Conservation (phyloP, 2,113 vertebrate genomes). For the Leucopsar rothschildi region DNA sequence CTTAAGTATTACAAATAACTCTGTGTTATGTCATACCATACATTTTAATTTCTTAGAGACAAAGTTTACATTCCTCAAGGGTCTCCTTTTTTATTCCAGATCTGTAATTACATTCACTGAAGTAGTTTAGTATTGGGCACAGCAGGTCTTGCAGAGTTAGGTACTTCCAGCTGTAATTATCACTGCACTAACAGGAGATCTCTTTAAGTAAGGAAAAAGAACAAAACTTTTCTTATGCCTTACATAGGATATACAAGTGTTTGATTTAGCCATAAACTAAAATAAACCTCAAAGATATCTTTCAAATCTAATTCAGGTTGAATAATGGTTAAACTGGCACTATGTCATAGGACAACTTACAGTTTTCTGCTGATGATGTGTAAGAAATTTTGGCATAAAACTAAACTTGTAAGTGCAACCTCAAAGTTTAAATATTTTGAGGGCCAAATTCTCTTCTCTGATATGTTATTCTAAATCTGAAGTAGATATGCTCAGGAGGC, state of each 20-base stretch:
- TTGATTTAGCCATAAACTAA: not conserved
- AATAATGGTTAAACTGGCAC: not conserved
- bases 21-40: not conserved
- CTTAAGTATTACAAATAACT: not conserved
- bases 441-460: not conserved
- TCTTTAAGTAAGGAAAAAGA: not conserved
- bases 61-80: not conserved
- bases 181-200: not conserved
- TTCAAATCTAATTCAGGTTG: not conserved
- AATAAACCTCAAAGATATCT: not conserved
- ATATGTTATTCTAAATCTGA: conserved; percentile 28
- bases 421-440: not conserved
- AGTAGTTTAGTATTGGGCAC: not conserved
- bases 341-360: not conserved
- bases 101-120: not conserved
- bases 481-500: conserved; percentile 15
- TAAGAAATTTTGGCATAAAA: conserved; percentile 19
- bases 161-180: not conserved
- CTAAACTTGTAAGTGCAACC: not conserved
- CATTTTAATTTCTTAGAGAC: not conserved
- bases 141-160: not conserved
- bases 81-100: not conserved
- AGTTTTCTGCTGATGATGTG: not conserved
- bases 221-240: not conserved
- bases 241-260: not conserved